A percentile compares a stretch with the other conserved stretches of the same genome.
phyloP scores from a whole-genome alignment of 2,113 vertebrate genomes.

The Sterna hirundo region DNA sequence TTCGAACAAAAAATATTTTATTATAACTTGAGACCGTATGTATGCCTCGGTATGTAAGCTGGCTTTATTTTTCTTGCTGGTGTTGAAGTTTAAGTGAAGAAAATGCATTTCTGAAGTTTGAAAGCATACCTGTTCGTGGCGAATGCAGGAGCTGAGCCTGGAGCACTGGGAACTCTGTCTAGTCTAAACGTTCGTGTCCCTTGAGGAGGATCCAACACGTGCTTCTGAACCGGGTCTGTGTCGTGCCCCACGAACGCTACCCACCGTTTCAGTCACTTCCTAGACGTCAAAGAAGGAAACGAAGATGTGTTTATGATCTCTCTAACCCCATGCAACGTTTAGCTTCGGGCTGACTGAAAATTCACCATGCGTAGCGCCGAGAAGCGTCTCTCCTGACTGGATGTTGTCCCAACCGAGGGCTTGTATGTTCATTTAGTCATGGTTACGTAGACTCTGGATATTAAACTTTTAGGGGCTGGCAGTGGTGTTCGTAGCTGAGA shows the following conservation, averaged over 20 bases:
- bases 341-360: background rate
- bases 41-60: background rate
- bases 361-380: background rate
- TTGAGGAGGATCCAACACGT: background rate
- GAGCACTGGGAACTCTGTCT: background rate
- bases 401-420: background rate
- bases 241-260: fast-evolving
- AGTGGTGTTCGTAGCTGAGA: background rate
- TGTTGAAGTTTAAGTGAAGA: constrained; percentile 40
- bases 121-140: fast-evolving
- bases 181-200: background rate
- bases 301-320: background rate
- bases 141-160: background rate
- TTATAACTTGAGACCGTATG: background rate
- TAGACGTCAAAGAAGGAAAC: background rate
- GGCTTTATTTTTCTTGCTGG: constrained; percentile 29
- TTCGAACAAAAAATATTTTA: constrained; percentile 41
- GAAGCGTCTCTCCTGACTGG: background rate
- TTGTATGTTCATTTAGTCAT: fast-evolving
- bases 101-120: constrained; percentile 39
- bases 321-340: background rate
- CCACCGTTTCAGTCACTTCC: background rate
- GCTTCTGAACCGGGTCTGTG: background rate
- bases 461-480: background rate
- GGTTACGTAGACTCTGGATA: background rate